Percentiles rank a stretch among this genome's conserved stretches.
Evolutionary conservation across 2,113 vertebrate genomes (phyloP).

Genomic region (Rhipidura dahli): DNA sequence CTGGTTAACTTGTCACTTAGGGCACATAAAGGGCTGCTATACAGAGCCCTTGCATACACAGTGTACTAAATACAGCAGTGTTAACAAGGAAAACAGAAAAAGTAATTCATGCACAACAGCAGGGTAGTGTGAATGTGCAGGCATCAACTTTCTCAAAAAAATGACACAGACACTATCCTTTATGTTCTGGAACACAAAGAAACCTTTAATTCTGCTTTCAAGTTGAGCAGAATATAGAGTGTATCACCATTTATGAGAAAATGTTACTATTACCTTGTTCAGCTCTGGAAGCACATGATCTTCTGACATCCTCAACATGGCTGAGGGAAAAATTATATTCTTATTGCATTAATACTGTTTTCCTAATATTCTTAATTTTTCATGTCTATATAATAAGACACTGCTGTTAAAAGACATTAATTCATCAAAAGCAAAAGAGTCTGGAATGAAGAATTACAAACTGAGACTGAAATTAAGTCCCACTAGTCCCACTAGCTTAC

Average conservation of each 20-base stretch:
- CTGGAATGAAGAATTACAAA: background rate
- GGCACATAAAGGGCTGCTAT: background rate
- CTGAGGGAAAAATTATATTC: slow-evolving; percentile 64
- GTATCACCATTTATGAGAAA: background rate
- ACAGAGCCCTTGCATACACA: background rate
- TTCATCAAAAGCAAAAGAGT: background rate
- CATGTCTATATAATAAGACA: background rate
- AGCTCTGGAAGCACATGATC: slow-evolving; percentile 95
- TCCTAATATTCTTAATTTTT: background rate
- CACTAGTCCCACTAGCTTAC: background rate
- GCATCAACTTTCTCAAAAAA: background rate
- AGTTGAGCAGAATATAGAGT: background rate
- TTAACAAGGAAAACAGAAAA: background rate
- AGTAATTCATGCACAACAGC: background rate
- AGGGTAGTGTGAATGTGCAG: background rate
- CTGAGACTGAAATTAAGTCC: background rate
- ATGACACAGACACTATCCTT: background rate
- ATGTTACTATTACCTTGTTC: slow-evolving; percentile 84
- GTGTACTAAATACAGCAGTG: background rate
- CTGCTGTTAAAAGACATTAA: background rate
- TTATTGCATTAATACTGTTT: background rate
- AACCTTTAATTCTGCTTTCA: background rate
- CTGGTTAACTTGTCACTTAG: background rate
- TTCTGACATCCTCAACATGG: slow-evolving; percentile 97
- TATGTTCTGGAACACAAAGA: background rate